Evolutionary conservation across 2,797 vertebrate species (phyloP), one percentile per base, ranked within the genome.

Genomic region (Sternotherus odoratus): DNA sequence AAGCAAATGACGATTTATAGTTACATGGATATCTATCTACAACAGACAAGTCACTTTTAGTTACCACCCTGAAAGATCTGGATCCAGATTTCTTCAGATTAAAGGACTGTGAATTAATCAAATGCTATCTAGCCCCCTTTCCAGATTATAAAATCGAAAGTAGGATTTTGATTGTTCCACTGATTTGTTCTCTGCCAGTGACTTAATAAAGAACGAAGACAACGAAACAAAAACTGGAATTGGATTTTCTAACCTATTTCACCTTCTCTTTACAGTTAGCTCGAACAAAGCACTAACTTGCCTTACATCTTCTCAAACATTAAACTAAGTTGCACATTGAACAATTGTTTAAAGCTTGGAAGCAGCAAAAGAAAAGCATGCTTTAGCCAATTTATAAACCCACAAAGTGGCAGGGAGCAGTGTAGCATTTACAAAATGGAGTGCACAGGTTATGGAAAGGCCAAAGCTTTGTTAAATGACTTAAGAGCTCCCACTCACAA

Each of bases 401-500:
- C 94, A 95, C 89, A 85, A 88, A 93, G 95, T 50, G 96, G 93
- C 95, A 79, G 97, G 97, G 92, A 97, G 90, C 90, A 87, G 97
- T 92, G 96, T 98, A 90, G 97, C 98, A 96, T 93, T 92, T 91
- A 97, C 95, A 92, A 95, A 94, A 98, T 93, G 97, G 95, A 98
- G 96, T 94, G 96, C 95, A 93, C 60, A 94, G 94, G 95, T 96
- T 83, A 98, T 95, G 97, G 94, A 96, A 94, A 97, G 97, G 97
- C 96, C 96, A 97, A 97, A 98, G 98, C 97, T 98, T 96, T 93
- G 92, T 94, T 95, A 98, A 96, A 97, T 96, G 96, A 98, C 94
- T 96, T 82, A 98, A 97, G 98, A 98, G 98, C 98, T 98, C 98
- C 98, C 98, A 99, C 99, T 99, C 99, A 99, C 99, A 99, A 98